phyloP scores from a whole-genome alignment of 2,113 vertebrate species.

The Semicossyphus pulcher region DNA sequence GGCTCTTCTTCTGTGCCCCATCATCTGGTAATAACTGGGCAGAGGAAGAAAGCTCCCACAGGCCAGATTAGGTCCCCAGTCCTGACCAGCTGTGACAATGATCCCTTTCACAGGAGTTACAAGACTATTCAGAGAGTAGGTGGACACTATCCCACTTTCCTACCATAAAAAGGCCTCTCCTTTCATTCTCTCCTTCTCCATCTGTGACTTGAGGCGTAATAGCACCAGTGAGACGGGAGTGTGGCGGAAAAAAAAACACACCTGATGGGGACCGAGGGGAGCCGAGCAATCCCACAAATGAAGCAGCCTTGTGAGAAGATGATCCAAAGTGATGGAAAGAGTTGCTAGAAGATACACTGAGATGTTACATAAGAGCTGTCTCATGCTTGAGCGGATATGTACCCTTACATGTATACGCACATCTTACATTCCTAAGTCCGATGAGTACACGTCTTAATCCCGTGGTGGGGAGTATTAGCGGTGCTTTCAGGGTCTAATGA shows the following conservation, averaged over 20 bases:
- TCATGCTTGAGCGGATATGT: conserved; percentile 1
- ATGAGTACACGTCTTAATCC: conserved; percentile 17
- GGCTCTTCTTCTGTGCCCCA: conserved; percentile 1
- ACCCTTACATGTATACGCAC: conserved; percentile 17
- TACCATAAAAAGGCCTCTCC: conserved; percentile 14
- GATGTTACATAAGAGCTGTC: conserved; percentile 47
- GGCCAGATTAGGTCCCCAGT: not conserved
- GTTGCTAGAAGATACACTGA: conserved; percentile 14
- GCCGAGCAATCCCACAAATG: conserved; percentile 12
- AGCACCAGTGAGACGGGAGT: conserved; percentile 7
- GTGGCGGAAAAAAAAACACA: conserved; percentile 24
- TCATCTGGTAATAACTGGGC: conserved; percentile 16
- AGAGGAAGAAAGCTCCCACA: conserved; percentile 11
- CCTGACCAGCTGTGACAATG: conserved; percentile 21
- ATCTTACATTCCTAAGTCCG: conserved; percentile 29
- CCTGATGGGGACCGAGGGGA: conserved; percentile 10
- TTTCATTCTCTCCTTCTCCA: conserved; percentile 42
- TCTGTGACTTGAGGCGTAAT: conserved; percentile 24
- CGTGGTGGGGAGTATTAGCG: not conserved
- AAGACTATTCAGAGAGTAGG: conserved; percentile 21
- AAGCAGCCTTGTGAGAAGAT: conserved; percentile 17
- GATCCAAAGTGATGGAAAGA: conserved; percentile 27
- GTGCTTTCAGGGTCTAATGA: conserved; percentile 9
- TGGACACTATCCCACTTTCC: conserved; percentile 24
- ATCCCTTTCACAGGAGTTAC: conserved; percentile 44